These are phyloP conservation scores for Bugulina stolonifera DNA, from an alignment of 2,888 invertebrate species.

Conservation along the genomic window DNA sequence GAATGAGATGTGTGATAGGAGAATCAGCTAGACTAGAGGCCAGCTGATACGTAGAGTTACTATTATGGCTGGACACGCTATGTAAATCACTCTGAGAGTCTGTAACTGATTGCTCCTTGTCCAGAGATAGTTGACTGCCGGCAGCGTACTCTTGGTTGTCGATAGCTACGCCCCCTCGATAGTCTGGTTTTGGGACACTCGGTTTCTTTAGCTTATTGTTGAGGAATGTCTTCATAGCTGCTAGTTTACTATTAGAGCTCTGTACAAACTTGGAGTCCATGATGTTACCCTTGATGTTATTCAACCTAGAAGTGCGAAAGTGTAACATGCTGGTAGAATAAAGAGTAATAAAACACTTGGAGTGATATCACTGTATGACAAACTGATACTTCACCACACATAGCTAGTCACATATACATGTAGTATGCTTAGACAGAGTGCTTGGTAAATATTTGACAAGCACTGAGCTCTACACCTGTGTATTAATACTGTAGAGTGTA, in stretches of 20 bases:
- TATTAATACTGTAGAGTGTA: too few species aligned
- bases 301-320: neutral
- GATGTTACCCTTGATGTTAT: constrained; percentile 4
- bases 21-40: neutral
- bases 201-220: neutral
- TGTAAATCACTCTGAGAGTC: neutral
- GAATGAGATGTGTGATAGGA: neutral
- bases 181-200: neutral
- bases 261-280: neutral
- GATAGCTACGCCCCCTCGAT: neutral
- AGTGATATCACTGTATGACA: too few species aligned
- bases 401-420: too few species aligned
- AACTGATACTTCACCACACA: too few species aligned
- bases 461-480: too few species aligned
- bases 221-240: neutral
- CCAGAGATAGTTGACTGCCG: neutral
- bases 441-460: too few species aligned
- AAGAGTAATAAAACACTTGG: too few species aligned
- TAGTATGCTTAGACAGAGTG: too few species aligned
- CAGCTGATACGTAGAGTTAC: neutral
- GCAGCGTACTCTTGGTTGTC: neutral
- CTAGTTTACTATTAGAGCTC: constrained; percentile 8
- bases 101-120: neutral
- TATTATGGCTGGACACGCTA: constrained; percentile 17
- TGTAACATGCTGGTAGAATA: too few species aligned